Evolutionary conservation across 1,140 invertebrate species (phyloP), one percentile per base, ranked within the genome.

Genomic region (Alviniconcha marisindica): DNA sequence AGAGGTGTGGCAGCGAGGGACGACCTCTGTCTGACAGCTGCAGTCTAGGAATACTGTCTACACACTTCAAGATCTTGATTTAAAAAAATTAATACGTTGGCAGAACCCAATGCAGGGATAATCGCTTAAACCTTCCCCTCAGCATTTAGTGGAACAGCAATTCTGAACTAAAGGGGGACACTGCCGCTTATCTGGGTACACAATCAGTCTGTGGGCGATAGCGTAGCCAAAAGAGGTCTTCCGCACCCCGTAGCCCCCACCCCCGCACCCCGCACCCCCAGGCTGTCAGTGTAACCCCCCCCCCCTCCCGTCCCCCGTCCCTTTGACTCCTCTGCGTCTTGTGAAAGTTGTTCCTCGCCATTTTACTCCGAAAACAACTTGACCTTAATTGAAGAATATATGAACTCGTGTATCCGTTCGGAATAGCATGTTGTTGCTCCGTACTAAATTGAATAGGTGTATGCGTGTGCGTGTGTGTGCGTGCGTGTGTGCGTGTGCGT

Each of bases 401-500:
- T 14, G 14, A 12, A 66, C 5, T n/a, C 18, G 60, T 66, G 28
- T 5, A 66, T 14, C 14, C 7, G 28, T 5, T 14, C 7, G 18
- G 18, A n/a, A 66, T 12, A n/a, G n/a, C 28, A 15, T 66, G 5
- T 14, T 10, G 18, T 28, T n/a, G n/a, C n/a, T n/a, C n/a, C n/a
- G n/a, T n/a, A n/a, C n/a, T n/a, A n/a, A n/a, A n/a, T 14, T 28
- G 60, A 14, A 10, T 66, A n/a, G 10, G 18, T 66, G 28, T 66
- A 10, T 31, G 60, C 60, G 28, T 66, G 60, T n/a, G 28, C n/a
- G 60, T 77, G 10, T 48, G 40, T 77, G 74, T 76, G 73, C 38
- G 73, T 76, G 73, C 44, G 73, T 48, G 73, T 76, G 73, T 76
- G 73, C n/a, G 40, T 42, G 73, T 42, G 73, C n/a, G 73, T 42